phyloP scores from a whole-genome alignment of 2,113 vertebrate species.

The Hippocampus comes region DNA sequence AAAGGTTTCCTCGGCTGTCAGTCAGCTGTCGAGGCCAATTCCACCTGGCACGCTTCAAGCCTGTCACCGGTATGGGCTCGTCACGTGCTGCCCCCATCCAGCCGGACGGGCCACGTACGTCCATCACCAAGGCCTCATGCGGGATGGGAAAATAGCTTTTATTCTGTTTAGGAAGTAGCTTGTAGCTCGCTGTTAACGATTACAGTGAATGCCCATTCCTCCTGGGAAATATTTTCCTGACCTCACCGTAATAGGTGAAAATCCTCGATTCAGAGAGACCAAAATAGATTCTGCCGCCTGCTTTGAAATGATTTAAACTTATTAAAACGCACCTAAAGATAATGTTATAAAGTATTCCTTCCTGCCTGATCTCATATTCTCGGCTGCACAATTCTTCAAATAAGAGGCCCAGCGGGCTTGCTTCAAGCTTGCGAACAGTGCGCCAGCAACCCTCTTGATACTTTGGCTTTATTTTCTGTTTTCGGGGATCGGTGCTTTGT shows the following conservation, averaged over 20 bases:
- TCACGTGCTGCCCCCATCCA: constrained; percentile 26
- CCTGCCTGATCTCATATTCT: not conserved
- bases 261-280: not conserved
- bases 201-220: not conserved
- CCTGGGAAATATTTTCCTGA: too few relatives aligned
- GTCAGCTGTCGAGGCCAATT: constrained; percentile 67
- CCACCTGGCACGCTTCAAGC: constrained; percentile 53
- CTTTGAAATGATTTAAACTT: too few relatives aligned
- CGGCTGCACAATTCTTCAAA: not conserved
- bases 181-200: constrained; percentile 25
- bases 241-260: too few relatives aligned
- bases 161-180: constrained; percentile 11
- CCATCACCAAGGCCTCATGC: constrained; percentile 45
- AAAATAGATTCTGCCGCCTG: not conserved
- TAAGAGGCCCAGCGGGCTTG: not conserved
- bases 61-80: constrained; percentile 55
- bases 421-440: not conserved
- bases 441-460: too few relatives aligned
- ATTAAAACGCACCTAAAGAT: too few relatives aligned
- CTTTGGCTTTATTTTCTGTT: too few relatives aligned
- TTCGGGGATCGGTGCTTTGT: too few relatives aligned
- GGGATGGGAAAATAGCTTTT: constrained; percentile 18
- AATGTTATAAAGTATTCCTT: not conserved
- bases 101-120: constrained; percentile 17
- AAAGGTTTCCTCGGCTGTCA: constrained; percentile 74